Percentiles rank a stretch among this genome's conserved stretches.
Conservation (phyloP, 2,797 vertebrate species). For the Heliangelus exortis region DNA sequence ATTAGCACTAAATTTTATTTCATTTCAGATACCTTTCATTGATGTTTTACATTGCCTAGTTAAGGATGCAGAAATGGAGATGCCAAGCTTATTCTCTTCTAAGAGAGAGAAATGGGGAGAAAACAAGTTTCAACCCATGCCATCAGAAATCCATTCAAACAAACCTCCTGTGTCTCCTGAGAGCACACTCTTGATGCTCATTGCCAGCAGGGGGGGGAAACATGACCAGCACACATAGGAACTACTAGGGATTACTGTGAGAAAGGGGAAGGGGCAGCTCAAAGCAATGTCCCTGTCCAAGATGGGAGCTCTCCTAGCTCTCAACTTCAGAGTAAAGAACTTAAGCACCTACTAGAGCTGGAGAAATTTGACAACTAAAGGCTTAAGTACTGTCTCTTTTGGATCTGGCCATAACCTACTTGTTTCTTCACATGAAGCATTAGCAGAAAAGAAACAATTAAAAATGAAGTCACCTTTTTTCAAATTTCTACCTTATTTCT, state of each 20-base stretch:
- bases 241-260: neutral
- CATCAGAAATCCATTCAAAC: neutral
- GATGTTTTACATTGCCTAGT: neutral
- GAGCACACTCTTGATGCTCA: fast-evolving
- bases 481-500: neutral
- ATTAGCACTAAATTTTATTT: neutral
- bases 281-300: neutral
- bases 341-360: neutral
- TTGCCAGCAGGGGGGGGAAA: neutral
- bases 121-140: neutral
- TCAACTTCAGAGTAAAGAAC: neutral
- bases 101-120: neutral
- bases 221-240: fast-evolving
- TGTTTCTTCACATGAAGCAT: neutral
- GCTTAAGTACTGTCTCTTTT: neutral
- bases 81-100: neutral
- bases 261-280: neutral
- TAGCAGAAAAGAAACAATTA: neutral
- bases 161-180: neutral
- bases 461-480: neutral
- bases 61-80: neutral
- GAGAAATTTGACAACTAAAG: neutral
- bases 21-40: neutral
- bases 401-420: neutral
- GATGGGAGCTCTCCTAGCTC: fast-evolving